Evolutionary conservation across 2,797 vertebrate species (phyloP).

Genomic region (Myripristis jacobus): DNA sequence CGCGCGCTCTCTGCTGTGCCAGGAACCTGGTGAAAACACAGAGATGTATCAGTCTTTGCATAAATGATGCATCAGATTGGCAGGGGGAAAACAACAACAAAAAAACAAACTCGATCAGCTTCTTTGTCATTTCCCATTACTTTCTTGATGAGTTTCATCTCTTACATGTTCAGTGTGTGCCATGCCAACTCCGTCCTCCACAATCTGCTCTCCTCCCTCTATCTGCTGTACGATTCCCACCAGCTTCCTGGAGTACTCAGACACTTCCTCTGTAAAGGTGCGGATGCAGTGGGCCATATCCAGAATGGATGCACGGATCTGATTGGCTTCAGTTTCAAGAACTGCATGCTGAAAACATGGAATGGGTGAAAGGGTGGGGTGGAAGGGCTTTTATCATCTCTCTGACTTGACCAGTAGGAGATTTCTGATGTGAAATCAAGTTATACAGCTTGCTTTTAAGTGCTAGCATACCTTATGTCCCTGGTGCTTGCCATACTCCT

Average conservation of each 20-base stretch:
- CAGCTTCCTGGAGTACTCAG: conserved; percentile 97
- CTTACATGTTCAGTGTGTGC: conserved; percentile 96
- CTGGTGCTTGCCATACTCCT: conserved; percentile 99
- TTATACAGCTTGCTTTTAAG: accelerated
- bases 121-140: neutral
- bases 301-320: conserved; percentile 97
- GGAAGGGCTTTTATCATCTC: neutral
- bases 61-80: neutral
- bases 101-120: neutral
- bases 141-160: neutral
- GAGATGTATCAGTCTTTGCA: neutral
- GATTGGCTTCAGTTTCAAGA: conserved; percentile 94
- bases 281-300: conserved; percentile 99
- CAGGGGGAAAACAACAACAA: neutral
- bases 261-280: conserved; percentile 97
- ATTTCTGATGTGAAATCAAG: neutral
- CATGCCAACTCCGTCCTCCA: conserved; percentile 95
- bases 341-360: conserved; percentile 88
- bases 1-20: conserved; percentile 97
- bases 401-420: neutral
- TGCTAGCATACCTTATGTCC: conserved; percentile 91
- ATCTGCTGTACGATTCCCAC: conserved; percentile 97
- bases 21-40: conserved; percentile 83
- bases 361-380: conserved; percentile 15
- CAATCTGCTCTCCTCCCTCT: conserved; percentile 97